Evolutionary conservation across 1,140 invertebrate genomes (phyloP), one percentile per base, ranked within the genome.

Genomic region (Eriosoma lanigerum): DNA sequence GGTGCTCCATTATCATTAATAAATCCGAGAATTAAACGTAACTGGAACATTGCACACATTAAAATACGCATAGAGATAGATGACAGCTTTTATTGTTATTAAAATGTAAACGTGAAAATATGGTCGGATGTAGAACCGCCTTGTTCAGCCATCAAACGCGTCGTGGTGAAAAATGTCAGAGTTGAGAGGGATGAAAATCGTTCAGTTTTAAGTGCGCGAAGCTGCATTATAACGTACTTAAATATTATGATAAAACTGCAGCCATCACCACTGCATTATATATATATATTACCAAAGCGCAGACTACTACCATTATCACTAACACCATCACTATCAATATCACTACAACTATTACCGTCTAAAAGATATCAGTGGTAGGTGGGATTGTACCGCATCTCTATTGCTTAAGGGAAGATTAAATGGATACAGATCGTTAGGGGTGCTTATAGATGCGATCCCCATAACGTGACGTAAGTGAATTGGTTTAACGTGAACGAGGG

Each of bases 1-100:
- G 9, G 72, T 52, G 21, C 54, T 76, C 73, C 54, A 76, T 76
- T 76, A 60, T 56, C 54, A 26, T 76, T 60, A 58, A 58, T n/a
- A 17, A 76, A 15, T 13, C n/a, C 52, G 50, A 32, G 32, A 10
- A 38, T 8, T n/a, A 24, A 76, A 58, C 54, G 73, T 76, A 13
- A 13, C 10, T 32, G 32, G 13, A 26, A 58, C 32, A 76, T 75
- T 75, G 56, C 38, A 56, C 29, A 52, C 32, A 75, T 75, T 75
- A 75, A 75, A 75, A 19, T 54, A 19, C 26, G 48, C 6, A 19
- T 3, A 32, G 5, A 1, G 52, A 15, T 48, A 75, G 32, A 44
- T 24, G 68, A 72, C 48, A 72, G 19, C 17, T 19, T 75, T 44
- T 76, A 58, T 76, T 58, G 73, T 58, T 44, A 44, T 58, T 76